Percentiles rank a stretch among this genome's conserved stretches.
Evolutionary conservation across 2,797 vertebrate genomes (phyloP).

Genomic region (Limnodromus scolopaceus): DNA sequence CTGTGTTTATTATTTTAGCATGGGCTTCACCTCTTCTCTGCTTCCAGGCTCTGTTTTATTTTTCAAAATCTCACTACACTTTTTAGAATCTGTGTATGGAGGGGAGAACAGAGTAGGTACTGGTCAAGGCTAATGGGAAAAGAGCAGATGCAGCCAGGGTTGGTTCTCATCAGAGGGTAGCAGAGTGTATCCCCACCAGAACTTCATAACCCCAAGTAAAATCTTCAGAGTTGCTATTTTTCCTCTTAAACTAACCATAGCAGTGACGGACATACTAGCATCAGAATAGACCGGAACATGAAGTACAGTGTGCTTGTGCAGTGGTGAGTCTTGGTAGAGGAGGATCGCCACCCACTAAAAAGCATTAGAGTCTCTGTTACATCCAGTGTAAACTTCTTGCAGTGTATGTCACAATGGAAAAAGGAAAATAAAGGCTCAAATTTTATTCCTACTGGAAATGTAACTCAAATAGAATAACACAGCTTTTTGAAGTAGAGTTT

Average conservation of each 20-base stretch:
- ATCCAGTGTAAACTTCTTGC: neutral
- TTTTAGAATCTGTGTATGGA: neutral
- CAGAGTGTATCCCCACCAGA: neutral
- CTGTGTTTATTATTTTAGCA: fast-evolving
- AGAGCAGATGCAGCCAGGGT: neutral
- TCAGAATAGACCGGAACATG: fast-evolving
- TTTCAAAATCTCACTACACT: fast-evolving
- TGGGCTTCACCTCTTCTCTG: neutral
- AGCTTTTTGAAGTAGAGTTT: neutral
- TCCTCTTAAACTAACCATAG: neutral
- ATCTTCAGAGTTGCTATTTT: neutral
- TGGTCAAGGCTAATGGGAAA: neutral
- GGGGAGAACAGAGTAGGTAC: neutral
- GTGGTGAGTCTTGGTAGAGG: neutral
- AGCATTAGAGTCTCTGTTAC: neutral
- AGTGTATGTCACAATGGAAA: neutral
- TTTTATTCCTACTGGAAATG: neutral
- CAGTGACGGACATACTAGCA: neutral
- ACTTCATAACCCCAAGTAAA: neutral
- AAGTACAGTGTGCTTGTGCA: neutral
- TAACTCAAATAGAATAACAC: neutral
- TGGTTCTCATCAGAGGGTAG: fast-evolving
- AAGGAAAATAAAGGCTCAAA: neutral
- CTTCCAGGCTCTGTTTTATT: neutral
- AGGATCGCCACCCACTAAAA: fast-evolving